These are phyloP conservation scores for Melospiza melodia DNA, from an alignment of 2,113 vertebrate genomes.

Conservation along the genomic window DNA sequence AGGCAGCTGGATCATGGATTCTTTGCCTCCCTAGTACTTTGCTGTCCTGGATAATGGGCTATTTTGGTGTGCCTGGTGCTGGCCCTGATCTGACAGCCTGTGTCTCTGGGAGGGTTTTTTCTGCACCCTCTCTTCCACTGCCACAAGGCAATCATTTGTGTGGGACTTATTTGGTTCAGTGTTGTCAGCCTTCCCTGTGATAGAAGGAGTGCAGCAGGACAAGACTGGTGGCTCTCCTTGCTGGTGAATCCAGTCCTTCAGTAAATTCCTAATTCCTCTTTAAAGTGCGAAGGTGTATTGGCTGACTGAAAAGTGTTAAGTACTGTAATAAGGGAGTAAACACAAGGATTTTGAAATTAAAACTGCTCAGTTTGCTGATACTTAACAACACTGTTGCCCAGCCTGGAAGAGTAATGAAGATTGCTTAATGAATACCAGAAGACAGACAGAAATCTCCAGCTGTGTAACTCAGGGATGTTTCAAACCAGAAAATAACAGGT, in stretches of 20 bases:
- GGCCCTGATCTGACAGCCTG: background rate
- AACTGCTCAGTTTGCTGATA: background rate
- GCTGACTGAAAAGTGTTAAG: background rate
- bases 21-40: background rate
- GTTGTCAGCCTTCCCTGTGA: accelerated
- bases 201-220: background rate
- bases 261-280: background rate
- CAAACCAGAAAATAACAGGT: background rate
- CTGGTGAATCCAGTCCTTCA: background rate
- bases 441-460: background rate
- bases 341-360: background rate
- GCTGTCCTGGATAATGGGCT: background rate
- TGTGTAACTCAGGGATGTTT: background rate
- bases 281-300: background rate
- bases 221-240: background rate
- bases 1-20: background rate
- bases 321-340: background rate
- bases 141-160: background rate
- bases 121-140: background rate
- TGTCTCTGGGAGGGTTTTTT: background rate
- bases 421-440: background rate
- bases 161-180: background rate
- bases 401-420: background rate
- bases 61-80: background rate
- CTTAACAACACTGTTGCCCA: background rate